Evolutionary conservation across 1,140 invertebrate genomes (phyloP), one percentile per base, ranked within the genome.

Genomic region (Pseudomyrmex concolor): DNA sequence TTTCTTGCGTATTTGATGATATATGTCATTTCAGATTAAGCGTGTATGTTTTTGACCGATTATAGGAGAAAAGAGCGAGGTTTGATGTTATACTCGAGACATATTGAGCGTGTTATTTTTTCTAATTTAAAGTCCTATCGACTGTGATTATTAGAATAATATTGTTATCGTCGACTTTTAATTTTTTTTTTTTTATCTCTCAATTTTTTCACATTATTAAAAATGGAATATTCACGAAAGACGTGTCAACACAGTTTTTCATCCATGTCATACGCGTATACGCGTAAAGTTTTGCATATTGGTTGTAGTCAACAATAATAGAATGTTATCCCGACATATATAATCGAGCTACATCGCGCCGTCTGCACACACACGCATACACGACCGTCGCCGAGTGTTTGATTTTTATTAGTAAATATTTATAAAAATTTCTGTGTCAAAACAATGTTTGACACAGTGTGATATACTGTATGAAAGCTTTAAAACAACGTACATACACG

Each of bases 271-370:
- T 54, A 45, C 63, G 10, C 34, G 13, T 22, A 13, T 5, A 55
- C 13, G 15, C 17, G 13, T 25, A 3, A 34, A 22, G 50, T 67
- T 60, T 48, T 17, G 60, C 76, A 48, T 71, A 78, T 72, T 67
- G 50, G 34, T 50, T 34, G 34, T 34, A 64, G 66, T 66, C 59
- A 72, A 55, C 76, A 54, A 81, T 84, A 84, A 84, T 84, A 64
- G 83, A 78, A 84, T 68, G 25, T 64, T 34, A 59, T 25, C 51
- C n/a, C 66, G 19, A 62, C 45, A 54, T 68, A 78, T 84, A 84
- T 34, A 51, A n/a, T 19, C 70, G 34, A 34, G 34, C 34, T 59
- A 64, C 22, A 82, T 55, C 59, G 22, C 19, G 48, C 70, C 45
- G 19, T 82, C n/a, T 51, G 43, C 22, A 15, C 9, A 34, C 67